Base-by-base conservation (phyloP, 2,888 invertebrate species). In the Sycophila texana region DNA sequence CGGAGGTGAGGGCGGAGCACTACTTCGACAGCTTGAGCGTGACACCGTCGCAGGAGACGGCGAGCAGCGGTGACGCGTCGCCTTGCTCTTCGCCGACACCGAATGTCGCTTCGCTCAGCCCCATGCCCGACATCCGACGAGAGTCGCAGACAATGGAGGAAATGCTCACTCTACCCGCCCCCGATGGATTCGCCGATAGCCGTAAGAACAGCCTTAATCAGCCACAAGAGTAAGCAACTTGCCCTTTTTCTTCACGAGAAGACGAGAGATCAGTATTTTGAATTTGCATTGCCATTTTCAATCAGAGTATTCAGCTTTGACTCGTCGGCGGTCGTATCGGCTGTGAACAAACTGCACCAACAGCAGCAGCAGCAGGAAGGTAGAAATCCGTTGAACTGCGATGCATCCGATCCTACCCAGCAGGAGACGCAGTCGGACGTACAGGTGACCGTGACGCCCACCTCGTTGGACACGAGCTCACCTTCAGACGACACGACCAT, bases 101-200 rank as follows among this genome's bases (percentile, higher is more conserved):
- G 68, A 92, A 93, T 75, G 88, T 94, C 39, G 93, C 92, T 7
- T 93, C 93, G 83, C 92, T 95, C 72, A 94, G 94, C 60, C 95
- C 95, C 1, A 91, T 94, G 88, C 94, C 94, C 12, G 94, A 94
- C 86, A 87, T 93, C 47, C 89, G 93, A 77, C 91, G 94, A 73
- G 94, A 94, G 84, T 94, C 94, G 4, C 91, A 92, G 80, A 91
- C 92, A 68, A 39, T 39, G 39, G 94, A 94, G 61, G 93, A 92
- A 77, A 90, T 92, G 81, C 84, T 92, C 77, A 92, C 93, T 80
- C 91, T 96, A 82, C 96, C 96, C 0, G 96, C 94, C 63, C 97
- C 97, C 10, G 93, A 94, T 49, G 95, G 95, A 85, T 97, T 97
- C 89, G 96, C 96, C 2, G 96, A 96, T 86, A 95, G 95, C 82